A percentile compares a stretch with the other conserved stretches of the same genome.
Conservation (phyloP, 2,113 vertebrate genomes). For the Ardeotis arabs region DNA sequence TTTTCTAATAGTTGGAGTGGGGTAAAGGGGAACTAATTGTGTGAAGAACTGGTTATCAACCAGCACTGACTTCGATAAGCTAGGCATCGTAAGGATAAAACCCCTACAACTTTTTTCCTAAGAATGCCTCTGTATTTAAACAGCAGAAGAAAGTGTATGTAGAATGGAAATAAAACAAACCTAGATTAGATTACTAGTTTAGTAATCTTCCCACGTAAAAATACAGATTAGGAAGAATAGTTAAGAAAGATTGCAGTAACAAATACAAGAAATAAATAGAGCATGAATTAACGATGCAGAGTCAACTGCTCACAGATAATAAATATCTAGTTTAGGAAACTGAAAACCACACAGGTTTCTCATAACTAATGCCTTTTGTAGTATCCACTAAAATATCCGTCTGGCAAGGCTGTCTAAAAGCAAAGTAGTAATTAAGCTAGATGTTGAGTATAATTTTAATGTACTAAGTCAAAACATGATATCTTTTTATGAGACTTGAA, state of each 20-base stretch:
- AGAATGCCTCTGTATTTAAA: background rate
- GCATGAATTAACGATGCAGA: background rate
- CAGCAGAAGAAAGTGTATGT: background rate
- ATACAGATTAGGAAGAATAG: background rate
- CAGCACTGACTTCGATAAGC: background rate
- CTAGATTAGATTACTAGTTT: background rate
- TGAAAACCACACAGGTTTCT: background rate
- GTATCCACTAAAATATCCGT: rapidly evolving
- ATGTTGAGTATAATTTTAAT: background rate
- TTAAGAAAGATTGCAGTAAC: background rate
- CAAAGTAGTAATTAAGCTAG: background rate
- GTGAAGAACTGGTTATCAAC: background rate
- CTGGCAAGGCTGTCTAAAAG: background rate
- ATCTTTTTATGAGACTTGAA: background rate
- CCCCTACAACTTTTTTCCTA: background rate
- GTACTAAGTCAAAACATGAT: background rate
- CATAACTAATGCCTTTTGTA: background rate
- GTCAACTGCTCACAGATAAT: background rate
- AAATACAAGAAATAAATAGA: background rate
- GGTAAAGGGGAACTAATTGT: background rate
- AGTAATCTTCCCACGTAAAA: background rate
- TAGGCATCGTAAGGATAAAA: background rate
- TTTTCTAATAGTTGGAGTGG: background rate
- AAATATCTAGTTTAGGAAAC: constrained; percentile 10
- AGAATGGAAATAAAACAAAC: constrained; percentile 18